Percentiles rank a stretch among this genome's conserved stretches.
Conservation (phyloP, 2,797 vertebrate genomes). For the Nyctibius grandis region DNA sequence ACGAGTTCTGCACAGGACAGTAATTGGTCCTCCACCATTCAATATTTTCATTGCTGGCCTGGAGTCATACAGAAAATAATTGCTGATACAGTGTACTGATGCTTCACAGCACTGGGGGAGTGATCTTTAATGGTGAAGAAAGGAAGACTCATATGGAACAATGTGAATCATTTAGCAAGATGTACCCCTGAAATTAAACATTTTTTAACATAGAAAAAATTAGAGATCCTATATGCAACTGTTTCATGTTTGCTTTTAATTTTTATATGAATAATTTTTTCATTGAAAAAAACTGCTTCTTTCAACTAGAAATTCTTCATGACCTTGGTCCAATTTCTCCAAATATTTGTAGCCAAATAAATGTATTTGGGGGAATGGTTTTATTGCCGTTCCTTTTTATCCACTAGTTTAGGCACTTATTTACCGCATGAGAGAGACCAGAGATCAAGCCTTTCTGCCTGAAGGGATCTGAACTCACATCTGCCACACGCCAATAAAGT, state of each 20-base stretch:
- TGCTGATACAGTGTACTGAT: background rate
- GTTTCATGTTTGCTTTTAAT: background rate
- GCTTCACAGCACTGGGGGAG: background rate
- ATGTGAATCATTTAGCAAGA: background rate
- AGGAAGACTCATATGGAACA: background rate
- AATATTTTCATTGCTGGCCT: background rate
- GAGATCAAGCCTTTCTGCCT: conserved; percentile 10
- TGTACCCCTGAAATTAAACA: background rate
- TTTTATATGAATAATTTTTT: background rate
- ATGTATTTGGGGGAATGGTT: background rate
- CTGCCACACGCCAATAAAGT: background rate
- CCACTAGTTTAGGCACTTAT: background rate
- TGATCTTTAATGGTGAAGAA: background rate
- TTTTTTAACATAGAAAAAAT: background rate
- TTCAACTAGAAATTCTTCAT: background rate
- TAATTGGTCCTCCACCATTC: background rate
- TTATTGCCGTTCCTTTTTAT: background rate
- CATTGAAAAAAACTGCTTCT: background rate
- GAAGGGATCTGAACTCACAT: conserved; percentile 10
- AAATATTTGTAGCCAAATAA: background rate
- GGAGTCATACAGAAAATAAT: background rate
- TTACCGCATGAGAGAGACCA: background rate
- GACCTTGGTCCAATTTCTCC: background rate
- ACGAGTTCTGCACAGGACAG: background rate
- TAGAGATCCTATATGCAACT: background rate